Evolutionary conservation across 2,888 invertebrate genomes (phyloP), one percentile per base, ranked within the genome.

Genomic region (Pristionchus maxplancki): DNA sequence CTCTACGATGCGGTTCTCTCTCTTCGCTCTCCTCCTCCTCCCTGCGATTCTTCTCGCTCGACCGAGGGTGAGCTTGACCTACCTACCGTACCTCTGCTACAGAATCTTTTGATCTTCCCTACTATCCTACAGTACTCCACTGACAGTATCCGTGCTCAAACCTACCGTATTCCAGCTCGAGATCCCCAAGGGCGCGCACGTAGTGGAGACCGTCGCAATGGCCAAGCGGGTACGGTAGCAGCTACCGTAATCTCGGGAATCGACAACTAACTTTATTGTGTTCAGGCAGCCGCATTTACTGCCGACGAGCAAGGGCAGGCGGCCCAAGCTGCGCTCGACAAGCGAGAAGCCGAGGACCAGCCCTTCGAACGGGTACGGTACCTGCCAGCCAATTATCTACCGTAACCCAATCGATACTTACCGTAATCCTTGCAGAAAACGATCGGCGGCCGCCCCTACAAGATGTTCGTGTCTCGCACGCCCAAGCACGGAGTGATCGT

Each of bases 171-270:
- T 67, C 34, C 64, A 67, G 64, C 31, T 67, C 64, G 5, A 67
- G 13, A 31, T 58, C 6, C 58, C 64, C 64, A 31, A 67, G 64
- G 64, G 64, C 64, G 64, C 31, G 15, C 1, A 3, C 13, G 64
- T 31, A 11, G 64, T 67, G 64, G 15, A 67, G 64, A 13, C 11
- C 64, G 64, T 67, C 64, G 64, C 64, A 11, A 67, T 67, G 34
- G 64, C 64, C 64, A 67, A 67, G 64, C 64, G 64, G 64, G 64
- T 67, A 67, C 64, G 64, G 64, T 67, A 31, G 31, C 64, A n/a
- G 13, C 62, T 31, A 34, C 64, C 64, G 64, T 28, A 34, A 24
- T 58, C 58, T 5, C 5, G 58, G 2, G 64, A 67, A 67, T 31
- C 34, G 64, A 31, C 17, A 67, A 67, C 34, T 34, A 31, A 67